A percentile compares a stretch with the other conserved stretches of the same genome.
These are phyloP conservation scores for Tragopan temminckii DNA, from an alignment of 2,797 vertebrate species.

Conservation along the genomic window DNA sequence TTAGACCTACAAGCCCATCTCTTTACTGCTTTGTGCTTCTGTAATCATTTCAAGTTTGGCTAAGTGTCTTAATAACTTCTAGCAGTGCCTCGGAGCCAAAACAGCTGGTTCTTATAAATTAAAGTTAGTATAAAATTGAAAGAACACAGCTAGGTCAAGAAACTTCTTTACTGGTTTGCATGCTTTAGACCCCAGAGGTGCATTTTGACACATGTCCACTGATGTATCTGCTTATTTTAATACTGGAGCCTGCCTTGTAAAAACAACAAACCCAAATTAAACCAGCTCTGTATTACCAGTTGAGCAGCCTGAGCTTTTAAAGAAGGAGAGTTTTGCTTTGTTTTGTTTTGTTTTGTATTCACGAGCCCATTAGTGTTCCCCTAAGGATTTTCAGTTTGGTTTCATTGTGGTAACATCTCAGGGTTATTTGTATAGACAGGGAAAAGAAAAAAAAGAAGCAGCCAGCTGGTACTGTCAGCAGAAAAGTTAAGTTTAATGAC, in stretches of 20 bases:
- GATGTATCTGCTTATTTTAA: slow-evolving; percentile 15
- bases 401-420: not conserved
- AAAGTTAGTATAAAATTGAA: slow-evolving; percentile 2
- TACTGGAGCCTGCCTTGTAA: not conserved
- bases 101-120: slow-evolving; percentile 22
- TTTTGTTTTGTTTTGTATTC: not conserved
- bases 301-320: not conserved
- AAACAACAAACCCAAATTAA: slow-evolving; percentile 4
- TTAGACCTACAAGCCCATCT: not conserved
- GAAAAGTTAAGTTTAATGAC: not conserved
- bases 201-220: not conserved
- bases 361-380: not conserved
- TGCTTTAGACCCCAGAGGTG: not conserved
- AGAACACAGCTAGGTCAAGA: slow-evolving; percentile 14
- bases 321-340: not conserved
- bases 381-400: not conserved
- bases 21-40: not conserved
- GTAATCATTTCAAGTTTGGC: slow-evolving; percentile 13
- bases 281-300: not conserved
- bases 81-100: not conserved
- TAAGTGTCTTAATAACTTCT: slow-evolving; percentile 26
- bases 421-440: not conserved
- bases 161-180: not conserved
- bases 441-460: not conserved
- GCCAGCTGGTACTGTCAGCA: not conserved